phyloP scores from a whole-genome alignment of 1,140 invertebrate species.

The Anastrepha ludens region DNA sequence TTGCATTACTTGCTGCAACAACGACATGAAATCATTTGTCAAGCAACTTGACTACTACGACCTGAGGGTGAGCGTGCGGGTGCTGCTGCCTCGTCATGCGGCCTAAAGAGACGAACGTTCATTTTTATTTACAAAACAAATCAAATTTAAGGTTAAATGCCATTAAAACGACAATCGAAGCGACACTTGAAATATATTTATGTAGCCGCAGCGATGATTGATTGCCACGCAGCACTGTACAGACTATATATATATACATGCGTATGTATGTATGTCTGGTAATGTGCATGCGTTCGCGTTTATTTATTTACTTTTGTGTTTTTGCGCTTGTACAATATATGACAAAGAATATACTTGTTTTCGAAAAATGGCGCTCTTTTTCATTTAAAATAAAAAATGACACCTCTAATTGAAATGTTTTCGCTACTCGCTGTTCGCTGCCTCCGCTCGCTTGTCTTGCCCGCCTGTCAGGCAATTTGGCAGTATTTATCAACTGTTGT shows the following conservation, averaged over 20 bases:
- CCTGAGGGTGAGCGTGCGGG: neutral
- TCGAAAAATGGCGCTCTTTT: neutral
- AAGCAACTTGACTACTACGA: neutral
- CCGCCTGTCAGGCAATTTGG: too few species aligned
- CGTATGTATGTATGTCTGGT: neutral
- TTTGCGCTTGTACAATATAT: neutral
- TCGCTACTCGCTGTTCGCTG: neutral
- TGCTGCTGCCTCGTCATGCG: neutral
- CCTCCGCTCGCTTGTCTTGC: neutral
- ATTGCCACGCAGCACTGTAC: neutral
- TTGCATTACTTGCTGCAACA: neutral
- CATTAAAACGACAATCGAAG: conserved; percentile 37
- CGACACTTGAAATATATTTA: conserved; percentile 39
- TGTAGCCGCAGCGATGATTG: neutral
- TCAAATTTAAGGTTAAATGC: conserved; percentile 52
- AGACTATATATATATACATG: conserved; percentile 18
- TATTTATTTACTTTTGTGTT: neutral
- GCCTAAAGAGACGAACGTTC: neutral
- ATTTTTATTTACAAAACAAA: conserved; percentile 31
- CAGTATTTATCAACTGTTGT: neutral
- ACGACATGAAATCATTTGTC: neutral
- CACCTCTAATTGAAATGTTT: conserved; percentile 23
- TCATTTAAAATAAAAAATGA: neutral
- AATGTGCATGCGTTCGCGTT: neutral
- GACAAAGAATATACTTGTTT: neutral